These are phyloP conservation scores for Drosophila quadrilineata DNA, from an alignment of 1,140 invertebrate species.

Conservation along the genomic window DNA sequence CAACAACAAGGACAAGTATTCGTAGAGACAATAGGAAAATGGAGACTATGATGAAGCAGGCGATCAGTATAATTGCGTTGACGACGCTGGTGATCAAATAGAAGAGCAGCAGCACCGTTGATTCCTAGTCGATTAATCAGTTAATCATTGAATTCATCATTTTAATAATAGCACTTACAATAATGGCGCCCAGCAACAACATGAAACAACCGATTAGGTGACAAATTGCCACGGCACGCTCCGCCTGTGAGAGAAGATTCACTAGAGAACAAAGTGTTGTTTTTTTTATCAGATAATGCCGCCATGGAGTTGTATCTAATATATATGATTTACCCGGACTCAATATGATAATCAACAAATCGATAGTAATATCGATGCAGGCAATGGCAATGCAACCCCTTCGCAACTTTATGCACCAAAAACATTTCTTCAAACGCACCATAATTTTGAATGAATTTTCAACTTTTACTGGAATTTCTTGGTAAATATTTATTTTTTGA, in stretches of 20 bases:
- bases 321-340: background rate
- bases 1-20: background rate
- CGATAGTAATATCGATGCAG: constrained; percentile 15
- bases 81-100: constrained; percentile 51
- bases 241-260: constrained; percentile 4
- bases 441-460: background rate
- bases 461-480: background rate
- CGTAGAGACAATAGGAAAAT: background rate
- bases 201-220: constrained; percentile 53
- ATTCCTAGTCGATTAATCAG: constrained; percentile 25
- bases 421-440: constrained; percentile 19
- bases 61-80: constrained; percentile 16
- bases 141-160: background rate
- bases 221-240: constrained; percentile 53
- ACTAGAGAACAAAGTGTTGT: no score
- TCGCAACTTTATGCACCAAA: constrained; percentile 37
- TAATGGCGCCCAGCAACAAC: constrained; percentile 32
- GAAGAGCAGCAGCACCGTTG: constrained; percentile 46
- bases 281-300: no score
- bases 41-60: background rate
- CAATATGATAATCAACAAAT: constrained; percentile 9
- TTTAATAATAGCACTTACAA: constrained; percentile 37
- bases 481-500: constrained; percentile 26
- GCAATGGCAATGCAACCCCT: constrained; percentile 37
- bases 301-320: background rate